Evolutionary conservation across 2,113 vertebrate species (phyloP), one percentile per base, ranked within the genome.

Genomic region (Oreamnos americanus): DNA sequence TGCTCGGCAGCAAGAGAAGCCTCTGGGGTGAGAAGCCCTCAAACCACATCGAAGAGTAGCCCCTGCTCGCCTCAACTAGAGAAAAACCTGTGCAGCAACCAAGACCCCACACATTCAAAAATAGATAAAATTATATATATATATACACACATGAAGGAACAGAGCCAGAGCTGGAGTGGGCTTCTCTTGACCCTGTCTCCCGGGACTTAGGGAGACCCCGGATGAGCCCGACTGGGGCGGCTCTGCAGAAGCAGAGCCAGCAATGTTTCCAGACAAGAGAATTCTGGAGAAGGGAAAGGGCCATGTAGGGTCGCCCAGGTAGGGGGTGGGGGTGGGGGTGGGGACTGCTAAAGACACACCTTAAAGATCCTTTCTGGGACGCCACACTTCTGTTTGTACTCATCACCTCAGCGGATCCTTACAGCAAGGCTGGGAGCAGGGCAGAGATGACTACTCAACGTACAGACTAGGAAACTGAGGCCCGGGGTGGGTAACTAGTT

Each of bases 261-360:
- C 5, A 16, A 36, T 33, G 25, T 43, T 16, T 67, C 36, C 39
- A 58, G 39, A 45, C 5, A 16, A n/a, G 43, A 36, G 43, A 30
- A 19, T 1, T n/a, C 57, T 33, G 13, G 49, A 57, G 43, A 47
- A 81, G 36, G 74, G 6, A 16, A 28, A 67, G 33, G 51, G 76
- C 13, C 30, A 7, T 4, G 3, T 23, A 19, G 28, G 36, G 19
- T 76, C 74, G 1, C 8, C 17, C 2, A 8, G n/a, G 64, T 19
- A 1, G 12, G 28, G 12, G 58, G 26, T 13, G 16, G 10, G n/a
- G 19, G 10, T 21, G 4, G n/a, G 15, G 45, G 10, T 0, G 2
- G 30, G 17, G 71, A n/a, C 28, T 1, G 4, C 39, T 33, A 16
- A 3, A 36, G 58, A n/a, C 17, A 47, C 17, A 1, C 25, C 57